phyloP scores from a whole-genome alignment of 2,113 vertebrate genomes.

The Dolichallabes microphthalmus region DNA sequence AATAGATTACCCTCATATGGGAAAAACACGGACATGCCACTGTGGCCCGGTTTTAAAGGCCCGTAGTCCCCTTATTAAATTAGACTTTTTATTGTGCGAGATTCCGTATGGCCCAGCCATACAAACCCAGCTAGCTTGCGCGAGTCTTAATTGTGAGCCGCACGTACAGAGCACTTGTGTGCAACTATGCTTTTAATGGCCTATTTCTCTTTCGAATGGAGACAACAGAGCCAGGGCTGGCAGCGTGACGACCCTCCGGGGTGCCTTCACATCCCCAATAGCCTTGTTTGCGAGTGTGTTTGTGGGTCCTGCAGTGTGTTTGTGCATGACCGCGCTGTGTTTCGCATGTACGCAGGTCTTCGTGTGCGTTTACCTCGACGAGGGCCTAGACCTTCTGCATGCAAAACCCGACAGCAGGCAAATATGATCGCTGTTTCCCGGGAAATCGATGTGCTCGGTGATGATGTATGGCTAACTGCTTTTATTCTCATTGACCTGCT shows the following conservation, averaged over 20 bases:
- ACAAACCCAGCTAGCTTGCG: conserved; percentile 37
- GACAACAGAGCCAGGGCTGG: conserved; percentile 54
- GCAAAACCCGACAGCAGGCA: conserved; percentile 23
- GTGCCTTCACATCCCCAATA: conserved; percentile 49
- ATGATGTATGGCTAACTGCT: conserved; percentile 51
- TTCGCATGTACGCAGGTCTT: conserved; percentile 13
- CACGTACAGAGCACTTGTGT: conserved; percentile 46
- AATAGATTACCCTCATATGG: conserved; percentile 62
- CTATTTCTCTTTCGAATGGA: conserved; percentile 57
- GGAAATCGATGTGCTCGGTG: conserved; percentile 41
- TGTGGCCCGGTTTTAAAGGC: conserved; percentile 42
- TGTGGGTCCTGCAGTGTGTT: conserved; percentile 40
- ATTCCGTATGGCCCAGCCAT: conserved; percentile 45
- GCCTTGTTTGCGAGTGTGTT: conserved; percentile 40
- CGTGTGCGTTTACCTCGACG: conserved; percentile 35
- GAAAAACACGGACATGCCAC: conserved; percentile 36
- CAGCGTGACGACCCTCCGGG: conserved; percentile 48
- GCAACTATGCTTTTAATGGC: conserved; percentile 56
- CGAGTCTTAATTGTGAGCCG: conserved; percentile 51
- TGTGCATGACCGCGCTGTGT: conserved; percentile 30
- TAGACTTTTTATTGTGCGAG: conserved; percentile 46
- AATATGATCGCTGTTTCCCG: conserved; percentile 51
- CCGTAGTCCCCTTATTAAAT: conserved; percentile 51
- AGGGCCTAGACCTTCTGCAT: conserved; percentile 38
- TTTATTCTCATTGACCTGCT: conserved; percentile 47